Base-by-base conservation (phyloP, 2,888 invertebrate genomes). In the Hipparchia sbordonii region DNA sequence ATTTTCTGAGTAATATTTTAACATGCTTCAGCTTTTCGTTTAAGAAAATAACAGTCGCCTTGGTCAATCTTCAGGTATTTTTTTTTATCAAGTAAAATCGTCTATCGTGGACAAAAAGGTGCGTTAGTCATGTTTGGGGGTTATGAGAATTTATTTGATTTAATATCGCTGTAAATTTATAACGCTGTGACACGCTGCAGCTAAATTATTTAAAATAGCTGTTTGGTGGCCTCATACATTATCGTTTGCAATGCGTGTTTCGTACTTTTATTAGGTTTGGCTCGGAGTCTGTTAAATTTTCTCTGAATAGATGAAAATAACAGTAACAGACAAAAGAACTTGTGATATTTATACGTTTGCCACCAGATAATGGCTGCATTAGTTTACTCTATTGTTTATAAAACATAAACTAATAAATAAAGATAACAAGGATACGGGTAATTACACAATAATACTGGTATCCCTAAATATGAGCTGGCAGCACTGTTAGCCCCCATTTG, bases 121-220 rank as follows among this genome's bases (percentile, higher is more conserved):
- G 57, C 57, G 23, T 57, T 8, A 1, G 7, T 63, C 54, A 71
- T 74, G 71, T 76, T 48, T 75, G 70, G 67, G 67, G n/a, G 72
- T 72, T 76, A 77, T 78, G 77, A 77, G 72, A 78, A 78, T 78
- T 79, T 76, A 48, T 6, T 7, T 48, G 54, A 59, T 71, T 68
- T 72, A 74, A 74, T 74, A 72, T 68, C 65, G 75, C 57, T 66
- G 72, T 75, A 72, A 77, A 79, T 76, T 76, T 78, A 77, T 77
- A 70, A 76, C 63, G 74, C 68, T 73, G 75, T 75, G 73, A 75
- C 75, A 75, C 73, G 69, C 57, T 75, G 75, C 75, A 75, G 71
- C 75, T 62, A 73, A 75, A 75, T 75, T 75, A 75, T 75, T 75
- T 75, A 71, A 71, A 75, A 73, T 73, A 75, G 66, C 71, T 73